Base-by-base conservation (phyloP, 2,797 vertebrate species). In the Mus spretus region DNA sequence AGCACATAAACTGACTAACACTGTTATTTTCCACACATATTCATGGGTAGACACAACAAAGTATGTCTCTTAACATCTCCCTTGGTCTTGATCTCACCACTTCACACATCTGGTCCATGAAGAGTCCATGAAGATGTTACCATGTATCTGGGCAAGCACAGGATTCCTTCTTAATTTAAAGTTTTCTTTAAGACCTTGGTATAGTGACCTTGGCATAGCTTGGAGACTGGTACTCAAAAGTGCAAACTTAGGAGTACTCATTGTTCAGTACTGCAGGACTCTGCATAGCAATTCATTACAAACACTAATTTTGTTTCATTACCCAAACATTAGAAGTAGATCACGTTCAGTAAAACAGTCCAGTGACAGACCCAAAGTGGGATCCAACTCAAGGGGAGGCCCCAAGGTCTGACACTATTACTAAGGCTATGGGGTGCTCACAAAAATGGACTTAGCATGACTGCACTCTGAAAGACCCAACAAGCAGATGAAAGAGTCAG, bases 91-190 rank as follows among this genome's bases (percentile, higher is more conserved):
- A 75, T 34, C 14, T 91, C 31, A 95, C 57, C 37, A 96, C 85
- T 96, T 94, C n/a, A 93, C 34, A 96, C 9, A 92, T n/a, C 75
- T 92, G 22, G 31, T 14, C 59, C n/a, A 85, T 90, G 59, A 79
- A 90, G 72, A 65, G 31, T 14, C 59, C n/a, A 85, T 90, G 59
- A 79, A 90, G 72, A 65, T 81, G 83, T 79, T 96, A 89, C 8
- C 94, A 26, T 12, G 3, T 82, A 78, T 94, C 82, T 85, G 44
- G 67, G 74, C 24, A 92, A 80, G 22, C 88, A 22, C 11, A 31
- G 19, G 19, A 79, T 93, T 89, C 34, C 22, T 95, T 92, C 11
- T 65, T 78, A 57, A 92, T 77, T 31, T 83, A 47, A 14, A 78
- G 34, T 89, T 40, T 74, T 40, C 10, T 12, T 74, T 70, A 70